A percentile compares a stretch with the other conserved stretches of the same genome.
These are phyloP conservation scores for Allophyes oxyacanthae DNA, from an alignment of 2,888 invertebrate genomes.

Conservation along the genomic window DNA sequence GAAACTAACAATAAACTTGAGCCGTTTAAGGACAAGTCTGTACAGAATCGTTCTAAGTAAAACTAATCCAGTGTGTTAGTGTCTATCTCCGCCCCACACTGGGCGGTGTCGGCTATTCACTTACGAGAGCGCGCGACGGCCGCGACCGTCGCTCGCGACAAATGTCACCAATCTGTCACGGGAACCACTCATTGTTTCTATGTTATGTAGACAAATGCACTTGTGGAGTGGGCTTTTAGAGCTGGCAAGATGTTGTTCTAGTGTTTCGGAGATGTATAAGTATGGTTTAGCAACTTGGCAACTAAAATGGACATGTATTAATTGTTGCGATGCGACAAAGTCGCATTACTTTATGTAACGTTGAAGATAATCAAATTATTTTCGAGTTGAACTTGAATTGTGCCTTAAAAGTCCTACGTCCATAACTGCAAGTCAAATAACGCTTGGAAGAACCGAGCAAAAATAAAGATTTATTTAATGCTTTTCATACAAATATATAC, in stretches of 20 bases:
- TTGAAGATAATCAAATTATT: too few species aligned
- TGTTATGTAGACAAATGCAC: background rate
- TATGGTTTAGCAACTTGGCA: background rate
- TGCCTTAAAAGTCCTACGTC: too few species aligned
- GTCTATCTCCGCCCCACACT: background rate
- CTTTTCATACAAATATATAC: too few species aligned
- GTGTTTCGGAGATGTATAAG: background rate
- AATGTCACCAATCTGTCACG: slow-evolving; percentile 43
- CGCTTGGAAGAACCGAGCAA: background rate
- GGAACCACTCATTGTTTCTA: slow-evolving; percentile 7
- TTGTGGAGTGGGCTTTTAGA: slow-evolving; percentile 4
- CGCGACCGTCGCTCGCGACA: slow-evolving; percentile 21
- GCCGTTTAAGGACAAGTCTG: background rate
- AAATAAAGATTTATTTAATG: too few species aligned
- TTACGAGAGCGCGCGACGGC: background rate
- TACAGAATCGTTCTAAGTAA: background rate
- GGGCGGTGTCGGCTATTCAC: background rate
- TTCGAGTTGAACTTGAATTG: background rate
- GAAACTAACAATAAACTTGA: too few species aligned
- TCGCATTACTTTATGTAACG: too few species aligned
- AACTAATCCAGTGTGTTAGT: background rate
- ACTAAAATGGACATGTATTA: background rate
- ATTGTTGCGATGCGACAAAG: background rate
- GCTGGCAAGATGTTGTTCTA: background rate
- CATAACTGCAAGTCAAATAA: background rate